These are phyloP conservation scores for Oxyteleia sp. DNA, from an alignment of 2,888 invertebrate species.

Conservation along the genomic window DNA sequence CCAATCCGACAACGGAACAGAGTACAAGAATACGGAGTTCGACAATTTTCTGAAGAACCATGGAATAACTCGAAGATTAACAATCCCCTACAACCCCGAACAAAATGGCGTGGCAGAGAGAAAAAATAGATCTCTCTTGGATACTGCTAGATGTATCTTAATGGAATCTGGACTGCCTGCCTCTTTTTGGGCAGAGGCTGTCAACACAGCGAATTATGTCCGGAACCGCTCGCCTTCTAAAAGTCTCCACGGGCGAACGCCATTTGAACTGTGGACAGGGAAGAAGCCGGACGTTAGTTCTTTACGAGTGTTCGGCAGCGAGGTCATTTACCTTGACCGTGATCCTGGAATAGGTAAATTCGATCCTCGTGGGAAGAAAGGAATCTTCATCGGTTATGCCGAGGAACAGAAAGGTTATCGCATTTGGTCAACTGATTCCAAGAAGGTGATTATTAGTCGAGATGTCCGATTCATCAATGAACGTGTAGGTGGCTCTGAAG, in stretches of 20 bases:
- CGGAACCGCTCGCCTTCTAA: constrained; percentile 62
- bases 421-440: constrained; percentile 11
- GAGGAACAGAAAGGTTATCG: constrained; percentile 18
- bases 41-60: constrained; percentile 1
- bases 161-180: constrained; percentile 45
- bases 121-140: constrained; percentile 63
- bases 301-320: constrained; percentile 55
- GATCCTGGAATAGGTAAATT: constrained; percentile 50
- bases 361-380: constrained; percentile 29
- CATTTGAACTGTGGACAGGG: constrained; percentile 56
- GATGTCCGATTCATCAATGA: constrained; percentile 4
- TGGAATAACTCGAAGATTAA: constrained; percentile 30
- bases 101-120: no score
- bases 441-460: constrained; percentile 4
- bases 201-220: constrained; percentile 63
- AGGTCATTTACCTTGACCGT: constrained; percentile 38
- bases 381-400: constrained; percentile 25
- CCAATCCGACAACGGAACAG: constrained; percentile 34
- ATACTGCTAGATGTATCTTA: constrained; percentile 72
- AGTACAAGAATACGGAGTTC: constrained; percentile 18
- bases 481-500: neutral
- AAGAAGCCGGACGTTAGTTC: constrained; percentile 40
- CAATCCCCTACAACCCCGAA: constrained; percentile 24
- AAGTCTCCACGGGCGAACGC: constrained; percentile 42
- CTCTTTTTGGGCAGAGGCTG: no score